phyloP scores from a whole-genome alignment of 2,113 vertebrate species.

The Prunella fulvescens region DNA sequence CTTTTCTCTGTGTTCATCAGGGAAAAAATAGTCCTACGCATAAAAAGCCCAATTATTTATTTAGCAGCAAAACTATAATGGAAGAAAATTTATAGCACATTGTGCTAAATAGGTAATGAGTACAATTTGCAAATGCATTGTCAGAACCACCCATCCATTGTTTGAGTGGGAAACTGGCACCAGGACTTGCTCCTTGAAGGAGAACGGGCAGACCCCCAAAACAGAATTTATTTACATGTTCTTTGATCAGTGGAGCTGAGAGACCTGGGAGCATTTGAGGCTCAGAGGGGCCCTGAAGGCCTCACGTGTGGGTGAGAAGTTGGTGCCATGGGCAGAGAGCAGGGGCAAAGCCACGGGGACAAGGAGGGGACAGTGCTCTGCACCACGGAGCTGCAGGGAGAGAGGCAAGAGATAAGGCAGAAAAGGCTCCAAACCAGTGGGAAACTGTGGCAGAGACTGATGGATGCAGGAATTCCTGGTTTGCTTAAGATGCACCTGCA shows the following conservation, averaged over 20 bases:
- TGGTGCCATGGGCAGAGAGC: background rate
- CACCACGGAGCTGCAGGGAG: background rate
- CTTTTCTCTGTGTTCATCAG: background rate
- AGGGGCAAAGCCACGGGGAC: accelerated
- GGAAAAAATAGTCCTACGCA: background rate
- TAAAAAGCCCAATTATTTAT: background rate
- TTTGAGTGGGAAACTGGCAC: conserved; percentile 3
- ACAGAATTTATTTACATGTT: background rate
- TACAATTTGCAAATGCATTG: background rate
- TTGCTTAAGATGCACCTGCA: background rate
- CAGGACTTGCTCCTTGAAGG: background rate
- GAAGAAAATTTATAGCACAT: conserved; percentile 8
- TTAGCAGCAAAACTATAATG: background rate
- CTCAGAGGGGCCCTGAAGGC: background rate
- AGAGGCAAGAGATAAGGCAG: background rate
- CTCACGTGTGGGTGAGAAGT: background rate
- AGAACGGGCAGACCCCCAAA: background rate
- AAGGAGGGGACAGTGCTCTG: background rate
- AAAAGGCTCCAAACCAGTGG: background rate
- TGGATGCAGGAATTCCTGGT: background rate
- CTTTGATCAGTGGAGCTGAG: background rate
- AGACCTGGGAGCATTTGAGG: background rate
- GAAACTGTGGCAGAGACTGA: background rate
- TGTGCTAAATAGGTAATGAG: background rate
- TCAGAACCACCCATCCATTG: background rate